Percentiles rank a stretch among this genome's conserved stretches.
These are phyloP conservation scores for Petrocephalus microphthalmus DNA, from an alignment of 2,113 vertebrate species.

Conservation along the genomic window DNA sequence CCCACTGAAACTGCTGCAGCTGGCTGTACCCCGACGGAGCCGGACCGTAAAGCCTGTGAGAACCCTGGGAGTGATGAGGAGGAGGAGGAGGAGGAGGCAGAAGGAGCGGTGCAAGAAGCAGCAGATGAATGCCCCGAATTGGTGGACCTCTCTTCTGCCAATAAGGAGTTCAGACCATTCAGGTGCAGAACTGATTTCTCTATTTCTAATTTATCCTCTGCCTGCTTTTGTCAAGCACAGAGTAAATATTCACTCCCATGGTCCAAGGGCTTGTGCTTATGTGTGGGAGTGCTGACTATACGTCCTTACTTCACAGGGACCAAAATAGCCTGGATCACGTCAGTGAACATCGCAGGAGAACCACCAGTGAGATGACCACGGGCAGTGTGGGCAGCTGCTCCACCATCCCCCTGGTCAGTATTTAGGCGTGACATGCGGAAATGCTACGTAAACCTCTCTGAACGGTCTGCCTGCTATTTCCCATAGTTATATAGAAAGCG, in stretches of 20 bases:
- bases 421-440: not conserved
- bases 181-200: slow-evolving; percentile 46
- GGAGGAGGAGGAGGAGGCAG: slow-evolving; percentile 38
- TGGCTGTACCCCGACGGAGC: not conserved
- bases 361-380: slow-evolving; percentile 68
- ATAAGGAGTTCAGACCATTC: slow-evolving; percentile 66
- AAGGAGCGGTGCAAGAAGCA: not conserved
- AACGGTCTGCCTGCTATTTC: too few species aligned
- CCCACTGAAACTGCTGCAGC: not conserved
- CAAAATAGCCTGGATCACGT: slow-evolving; percentile 56
- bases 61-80: slow-evolving; percentile 26
- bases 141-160: slow-evolving; percentile 57
- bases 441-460: not conserved
- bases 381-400: slow-evolving; percentile 75
- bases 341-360: slow-evolving; percentile 64
- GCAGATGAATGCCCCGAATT: slow-evolving; percentile 67
- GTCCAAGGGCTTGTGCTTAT: not conserved
- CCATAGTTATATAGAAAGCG: not conserved
- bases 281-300: not conserved
- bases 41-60: not conserved
- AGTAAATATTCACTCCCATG: not conserved
- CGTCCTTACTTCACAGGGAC: slow-evolving; percentile 57
- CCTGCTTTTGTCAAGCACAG: not conserved
- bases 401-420: slow-evolving; percentile 80
- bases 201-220: not conserved